Percentiles rank a stretch among this genome's conserved stretches.
Evolutionary conservation across 2,797 vertebrate species (phyloP).

Genomic region (Pelochelys cantorii): DNA sequence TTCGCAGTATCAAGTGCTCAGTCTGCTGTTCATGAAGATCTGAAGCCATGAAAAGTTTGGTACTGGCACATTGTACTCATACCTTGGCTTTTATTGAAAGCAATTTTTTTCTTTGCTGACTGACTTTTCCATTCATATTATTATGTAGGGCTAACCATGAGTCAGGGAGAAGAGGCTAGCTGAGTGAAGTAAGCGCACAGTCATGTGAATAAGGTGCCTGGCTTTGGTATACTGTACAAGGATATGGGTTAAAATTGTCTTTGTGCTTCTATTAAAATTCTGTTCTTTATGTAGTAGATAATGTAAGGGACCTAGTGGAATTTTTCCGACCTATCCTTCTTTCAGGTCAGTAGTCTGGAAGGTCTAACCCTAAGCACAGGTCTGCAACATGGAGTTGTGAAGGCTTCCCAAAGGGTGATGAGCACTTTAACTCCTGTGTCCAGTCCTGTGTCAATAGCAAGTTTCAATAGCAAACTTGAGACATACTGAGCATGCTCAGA

Average conservation of each 20-base stretch:
- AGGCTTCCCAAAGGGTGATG: not conserved
- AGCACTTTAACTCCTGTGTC: not conserved
- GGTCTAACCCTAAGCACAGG: conserved; percentile 2
- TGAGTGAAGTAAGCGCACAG: not conserved
- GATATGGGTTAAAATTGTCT: not conserved
- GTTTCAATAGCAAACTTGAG: not conserved
- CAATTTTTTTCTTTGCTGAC: not conserved
- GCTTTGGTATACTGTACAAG: not conserved
- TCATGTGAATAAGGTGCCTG: not conserved
- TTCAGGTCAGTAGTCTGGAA: not conserved
- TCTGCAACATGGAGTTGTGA: not conserved
- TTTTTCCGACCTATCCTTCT: not conserved
- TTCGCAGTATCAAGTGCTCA: not conserved
- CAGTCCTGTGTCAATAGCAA: not conserved
- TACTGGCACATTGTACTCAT: not conserved
- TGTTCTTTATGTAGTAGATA: not conserved
- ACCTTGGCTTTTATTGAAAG: not conserved
- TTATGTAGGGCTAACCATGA: not conserved
- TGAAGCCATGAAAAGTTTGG: not conserved
- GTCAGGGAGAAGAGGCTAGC: not conserved
- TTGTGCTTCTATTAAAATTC: not conserved
- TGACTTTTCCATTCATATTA: not conserved
- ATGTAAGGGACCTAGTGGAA: not conserved
- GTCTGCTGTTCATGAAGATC: not conserved
- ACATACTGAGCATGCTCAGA: not conserved